Evolutionary conservation across 2,113 vertebrate species (phyloP), one percentile per base, ranked within the genome.

Genomic region (Corvus moneduloides): DNA sequence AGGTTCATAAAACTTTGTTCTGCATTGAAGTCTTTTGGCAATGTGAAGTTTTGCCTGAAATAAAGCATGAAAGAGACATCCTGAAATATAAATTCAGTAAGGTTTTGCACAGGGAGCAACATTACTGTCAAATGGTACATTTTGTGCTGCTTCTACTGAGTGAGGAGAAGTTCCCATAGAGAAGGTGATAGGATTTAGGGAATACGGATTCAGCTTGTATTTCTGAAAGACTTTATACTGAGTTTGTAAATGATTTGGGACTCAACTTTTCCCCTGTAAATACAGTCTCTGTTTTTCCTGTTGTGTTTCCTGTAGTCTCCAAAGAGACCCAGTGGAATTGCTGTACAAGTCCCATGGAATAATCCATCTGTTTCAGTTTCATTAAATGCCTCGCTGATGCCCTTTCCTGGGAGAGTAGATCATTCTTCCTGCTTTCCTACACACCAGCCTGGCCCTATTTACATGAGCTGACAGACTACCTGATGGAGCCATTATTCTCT

Each of bases 401-500:
- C 92, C 77, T 94, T 96, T 97, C 96, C 92, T 97, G 92, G 93
- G 96, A 94, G 96, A 94, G 86, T 4, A 75, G 73, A 92, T 96
- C 86, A 89, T 79, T 95, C 80, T 79, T 49, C 61, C 78, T 75
- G 41, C 74, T 87, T 91, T 72, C 88, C 82, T 87, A 37, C 74
- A 24, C 87, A 73, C 67, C 83, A 92, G n/a, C 61, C 62, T 64
- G 74, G 83, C n/a, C 79, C 80, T 94, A 94, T 97, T 95, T 96
- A 94, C 88, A 72, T 79, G 92, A 81, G 76, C 88, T 96, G 94
- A 94, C 89, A 94, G 71, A 91, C 84, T 96, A 95, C 96, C 94
- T 96, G 96, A 91, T 85, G 94, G 95, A 93, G 89, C 84, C 75
- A 94, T 97, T 95, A 95, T 94, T 96, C 95, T 97, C 67, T 91